Evolutionary conservation across 1,140 invertebrate species (phyloP), one percentile per base, ranked within the genome.

Genomic region (Colletes latitarsis): DNA sequence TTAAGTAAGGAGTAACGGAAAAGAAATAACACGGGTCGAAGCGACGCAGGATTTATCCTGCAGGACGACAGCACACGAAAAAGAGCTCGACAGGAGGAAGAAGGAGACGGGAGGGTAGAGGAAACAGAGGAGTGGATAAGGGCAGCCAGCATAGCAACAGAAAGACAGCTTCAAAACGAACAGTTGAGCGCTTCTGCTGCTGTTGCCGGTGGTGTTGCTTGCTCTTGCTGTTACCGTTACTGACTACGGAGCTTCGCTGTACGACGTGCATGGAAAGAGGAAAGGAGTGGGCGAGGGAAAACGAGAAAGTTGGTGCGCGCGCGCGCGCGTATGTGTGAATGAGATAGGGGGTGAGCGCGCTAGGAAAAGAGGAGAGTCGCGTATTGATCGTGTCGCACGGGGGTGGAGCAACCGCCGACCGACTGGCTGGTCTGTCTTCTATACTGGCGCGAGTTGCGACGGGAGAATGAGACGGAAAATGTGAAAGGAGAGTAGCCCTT

Each of bases 341-440:
- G 66, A 75, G 66, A 73, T 76, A 83, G 69, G 73, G 77, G 76
- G 75, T 75, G 76, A 64, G 68, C 63, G 70, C 74, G 77, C 74
- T 70, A 83, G 83, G 73, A 71, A 83, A 82, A 86, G 82, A 82
- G 85, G 83, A 85, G 77, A 89, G 77, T 89, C 87, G 89, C 85
- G 91, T 92, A 92, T 92, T 92, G 91, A 93, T 92, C 92, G 90
- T 89, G 91, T 92, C 91, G 92, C 91, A 90, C 89, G 89, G 90
- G 91, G 91, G 92, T 91, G 91, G 89, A 91, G 90, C 90, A 89
- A 90, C 84, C 89, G 89, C 84, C 91, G 89, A 90, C 89, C 89
- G 90, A 92, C 91, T 91, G 89, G 90, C 86, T 86, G 87, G 83
- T 85, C 86, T 87, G 86, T 87, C 88, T 91, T 85, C 90, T 88